A percentile compares a stretch with the other conserved stretches of the same genome.
Conservation (phyloP, 2,113 vertebrate genomes). For the Atherinomorus stipes region DNA sequence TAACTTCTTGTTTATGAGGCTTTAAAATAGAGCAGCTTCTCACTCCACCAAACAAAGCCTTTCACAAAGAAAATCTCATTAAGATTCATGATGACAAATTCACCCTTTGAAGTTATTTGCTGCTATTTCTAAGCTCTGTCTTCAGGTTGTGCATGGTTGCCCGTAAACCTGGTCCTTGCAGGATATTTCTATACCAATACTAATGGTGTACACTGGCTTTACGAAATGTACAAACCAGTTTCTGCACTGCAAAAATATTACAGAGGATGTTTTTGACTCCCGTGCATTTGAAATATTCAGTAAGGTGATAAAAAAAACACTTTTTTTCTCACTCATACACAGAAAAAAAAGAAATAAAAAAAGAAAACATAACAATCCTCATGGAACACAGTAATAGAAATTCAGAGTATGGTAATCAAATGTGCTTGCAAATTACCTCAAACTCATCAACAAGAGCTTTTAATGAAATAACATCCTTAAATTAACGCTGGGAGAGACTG, state of each 20-base stretch:
- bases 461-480: slow-evolving; percentile 87
- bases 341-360: slow-evolving; percentile 14
- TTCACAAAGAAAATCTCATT: slow-evolving; percentile 79
- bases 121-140: slow-evolving; percentile 74
- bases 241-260: slow-evolving; percentile 18
- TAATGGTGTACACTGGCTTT: neutral
- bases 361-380: slow-evolving; percentile 30
- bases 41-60: slow-evolving; percentile 70
- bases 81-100: slow-evolving; percentile 81
- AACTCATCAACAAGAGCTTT: slow-evolving; percentile 85
- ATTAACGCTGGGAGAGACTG: slow-evolving; percentile 82
- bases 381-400: slow-evolving; percentile 51
- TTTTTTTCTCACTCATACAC: neutral
- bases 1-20: slow-evolving; percentile 77
- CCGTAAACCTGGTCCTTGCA: slow-evolving; percentile 68
- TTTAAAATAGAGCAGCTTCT: slow-evolving; percentile 70
- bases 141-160: slow-evolving; percentile 61
- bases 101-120: slow-evolving; percentile 80
- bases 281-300: slow-evolving; percentile 2
- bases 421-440: slow-evolving; percentile 79
- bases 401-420: slow-evolving; percentile 80
- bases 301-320: neutral
- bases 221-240: slow-evolving; percentile 6
- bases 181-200: slow-evolving; percentile 59
- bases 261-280: neutral